phyloP scores from a whole-genome alignment of 1,140 invertebrate genomes.

The Drosophila nasuta region DNA sequence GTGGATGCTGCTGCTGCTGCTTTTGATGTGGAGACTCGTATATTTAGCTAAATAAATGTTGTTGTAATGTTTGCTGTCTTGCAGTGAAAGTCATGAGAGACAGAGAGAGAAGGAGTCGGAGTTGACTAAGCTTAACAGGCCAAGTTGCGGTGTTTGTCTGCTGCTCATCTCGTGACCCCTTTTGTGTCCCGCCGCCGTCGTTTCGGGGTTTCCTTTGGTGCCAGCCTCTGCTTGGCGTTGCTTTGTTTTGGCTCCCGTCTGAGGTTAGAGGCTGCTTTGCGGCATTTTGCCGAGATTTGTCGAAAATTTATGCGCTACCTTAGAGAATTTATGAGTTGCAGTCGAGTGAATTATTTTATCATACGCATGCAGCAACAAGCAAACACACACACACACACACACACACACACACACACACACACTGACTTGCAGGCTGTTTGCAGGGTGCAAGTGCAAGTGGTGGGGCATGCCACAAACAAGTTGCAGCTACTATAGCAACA shows the following conservation, averaged over 20 bases:
- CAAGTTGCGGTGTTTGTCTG: conserved; percentile 38
- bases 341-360: conserved; percentile 84
- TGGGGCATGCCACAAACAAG: conserved; percentile 75
- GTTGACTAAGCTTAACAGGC: conserved; percentile 40
- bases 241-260: conserved; percentile 33
- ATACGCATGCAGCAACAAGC: conserved; percentile 79
- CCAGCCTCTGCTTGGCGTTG: no score
- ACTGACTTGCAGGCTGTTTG: not conserved
- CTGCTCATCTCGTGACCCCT: not conserved
- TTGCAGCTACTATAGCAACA: conserved; percentile 40
- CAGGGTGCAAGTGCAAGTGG: conserved; percentile 12
- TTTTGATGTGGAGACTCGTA: conserved; percentile 26
- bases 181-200: not conserved
- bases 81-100: conserved; percentile 40
- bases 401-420: conserved; percentile 43
- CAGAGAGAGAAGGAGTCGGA: not conserved
- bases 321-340: conserved; percentile 83
- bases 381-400: conserved; percentile 42
- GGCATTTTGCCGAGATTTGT: conserved; percentile 82
- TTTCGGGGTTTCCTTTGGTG: not conserved
- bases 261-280: conserved; percentile 76
- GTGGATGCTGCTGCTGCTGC: no score
- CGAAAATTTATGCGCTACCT: conserved; percentile 83
- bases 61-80: conserved; percentile 51
- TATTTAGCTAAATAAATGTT: conserved; percentile 61